These are phyloP conservation scores for Crotalus viridis DNA, from an alignment of 2,113 vertebrate species.

Conservation along the genomic window DNA sequence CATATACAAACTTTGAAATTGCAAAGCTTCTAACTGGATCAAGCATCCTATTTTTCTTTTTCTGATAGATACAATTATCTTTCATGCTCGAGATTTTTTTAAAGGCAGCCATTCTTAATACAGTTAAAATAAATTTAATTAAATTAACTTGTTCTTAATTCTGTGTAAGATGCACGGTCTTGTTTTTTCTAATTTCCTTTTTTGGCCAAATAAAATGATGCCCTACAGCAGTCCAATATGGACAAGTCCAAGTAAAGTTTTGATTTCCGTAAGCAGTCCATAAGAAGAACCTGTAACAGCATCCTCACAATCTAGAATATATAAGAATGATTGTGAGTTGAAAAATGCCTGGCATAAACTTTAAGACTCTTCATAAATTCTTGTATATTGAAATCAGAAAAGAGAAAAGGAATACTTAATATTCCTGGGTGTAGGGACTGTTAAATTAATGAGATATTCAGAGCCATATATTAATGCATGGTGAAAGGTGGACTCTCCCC, in stretches of 20 bases:
- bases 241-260: conserved; percentile 33
- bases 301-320: neutral
- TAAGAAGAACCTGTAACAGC: neutral
- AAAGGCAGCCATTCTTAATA: neutral
- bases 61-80: conserved; percentile 27
- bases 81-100: conserved; percentile 2
- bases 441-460: conserved; percentile 7
- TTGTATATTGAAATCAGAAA: conserved; percentile 55
- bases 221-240: neutral
- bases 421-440: conserved; percentile 46
- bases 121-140: neutral
- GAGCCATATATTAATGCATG: neutral
- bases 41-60: conserved; percentile 21
- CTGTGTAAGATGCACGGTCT: neutral
- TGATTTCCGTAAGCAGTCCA: conserved; percentile 6
- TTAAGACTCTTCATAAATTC: conserved; percentile 59
- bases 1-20: conserved; percentile 41
- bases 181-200: neutral
- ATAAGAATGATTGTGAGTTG: conserved; percentile 38
- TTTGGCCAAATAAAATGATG: neutral
- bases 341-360: conserved; percentile 49
- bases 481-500: conserved; percentile 25
- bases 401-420: conserved; percentile 56
- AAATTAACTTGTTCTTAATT: neutral
- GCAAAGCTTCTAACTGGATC: conserved; percentile 16